Percentiles rank a stretch among this genome's conserved stretches.
These are phyloP conservation scores for Melieria omissa DNA, from an alignment of 2,888 invertebrate genomes.

Conservation along the genomic window DNA sequence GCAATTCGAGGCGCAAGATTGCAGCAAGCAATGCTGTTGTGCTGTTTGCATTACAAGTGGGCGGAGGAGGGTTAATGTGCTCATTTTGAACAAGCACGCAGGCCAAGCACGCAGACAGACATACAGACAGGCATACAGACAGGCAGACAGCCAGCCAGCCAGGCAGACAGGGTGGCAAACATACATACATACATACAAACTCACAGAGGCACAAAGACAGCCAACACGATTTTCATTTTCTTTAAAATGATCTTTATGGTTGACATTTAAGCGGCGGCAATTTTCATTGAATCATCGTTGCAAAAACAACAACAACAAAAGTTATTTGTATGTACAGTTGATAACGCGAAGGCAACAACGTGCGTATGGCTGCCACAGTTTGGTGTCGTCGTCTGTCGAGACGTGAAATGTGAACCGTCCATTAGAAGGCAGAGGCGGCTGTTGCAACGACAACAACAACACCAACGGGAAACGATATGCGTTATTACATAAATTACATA, in stretches of 20 bases:
- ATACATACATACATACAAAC: neutral
- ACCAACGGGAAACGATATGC: constrained; percentile 19
- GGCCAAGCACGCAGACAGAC: too few species aligned
- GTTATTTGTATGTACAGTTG: constrained; percentile 1
- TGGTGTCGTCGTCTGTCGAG: neutral
- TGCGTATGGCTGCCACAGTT: neutral
- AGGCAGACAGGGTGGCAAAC: neutral
- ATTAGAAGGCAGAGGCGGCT: constrained; percentile 5
- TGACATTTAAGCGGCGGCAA: constrained; percentile 60
- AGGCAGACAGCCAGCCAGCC: neutral
- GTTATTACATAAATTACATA: constrained; percentile 26
- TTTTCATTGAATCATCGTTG: constrained; percentile 49
- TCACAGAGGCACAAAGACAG: neutral
- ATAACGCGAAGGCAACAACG: neutral
- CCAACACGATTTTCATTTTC: constrained; percentile 6
- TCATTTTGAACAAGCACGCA: too few species aligned
- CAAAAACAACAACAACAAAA: neutral
- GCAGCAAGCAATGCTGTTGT: too few species aligned
- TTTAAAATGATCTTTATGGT: constrained; percentile 52
- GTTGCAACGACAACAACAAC: too few species aligned
- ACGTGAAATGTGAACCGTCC: constrained; percentile 7
- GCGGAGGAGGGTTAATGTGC: too few species aligned
- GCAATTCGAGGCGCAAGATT: neutral
- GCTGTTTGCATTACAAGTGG: too few species aligned
- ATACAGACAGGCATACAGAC: neutral